Evolutionary conservation across 2,797 vertebrate species (phyloP), one percentile per base, ranked within the genome.

Genomic region (Threskiornis aethiopicus): DNA sequence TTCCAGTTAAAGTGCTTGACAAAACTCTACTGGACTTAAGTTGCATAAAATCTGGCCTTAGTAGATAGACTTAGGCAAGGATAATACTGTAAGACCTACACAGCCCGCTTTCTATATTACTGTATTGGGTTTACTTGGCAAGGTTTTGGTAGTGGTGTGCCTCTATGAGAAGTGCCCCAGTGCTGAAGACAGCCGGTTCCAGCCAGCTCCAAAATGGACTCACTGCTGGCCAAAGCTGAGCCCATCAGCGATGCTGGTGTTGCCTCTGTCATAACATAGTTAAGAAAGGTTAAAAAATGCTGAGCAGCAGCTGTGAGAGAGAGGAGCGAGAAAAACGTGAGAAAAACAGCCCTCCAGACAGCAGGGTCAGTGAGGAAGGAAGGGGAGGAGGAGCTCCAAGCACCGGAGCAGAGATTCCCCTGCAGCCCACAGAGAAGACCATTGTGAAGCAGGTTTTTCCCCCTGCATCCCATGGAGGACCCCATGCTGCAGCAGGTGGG

Each of bases 151-250:
- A 59, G 6, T 1, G 3, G 7, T 4, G 8, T 44, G 20, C 8
- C 20, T 47, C 19, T 66, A 5, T 25, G 15, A 80, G 49, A 78
- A 78, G 3, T 84, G 35, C 11, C 37, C 24, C 42, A 39, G 4
- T 42, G 8, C 58, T 71, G n/a, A 22, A 78, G 7, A 11, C 10
- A 83, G 17, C 15, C 4, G 0, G 5, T 71, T 79, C 13, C 47
- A 83, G 33, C 4, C 3, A 9, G 10, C 15, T 89, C 52, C 67
- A 76, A 64, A 91, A 59, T 0, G 3, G 8, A 21, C 14, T 16
- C 18, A 42, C 3, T 0, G 0, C 24, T 61, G 41, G 13, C 29
- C 55, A 64, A 55, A 75, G 16, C 19, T 49, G 13, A 69, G 20
- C 28, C 24, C 8, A 44, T 19, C 33, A 69, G 37, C 19, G 33